Conservation (phyloP, 2,888 invertebrate species). For the Eilema griseolum region DNA sequence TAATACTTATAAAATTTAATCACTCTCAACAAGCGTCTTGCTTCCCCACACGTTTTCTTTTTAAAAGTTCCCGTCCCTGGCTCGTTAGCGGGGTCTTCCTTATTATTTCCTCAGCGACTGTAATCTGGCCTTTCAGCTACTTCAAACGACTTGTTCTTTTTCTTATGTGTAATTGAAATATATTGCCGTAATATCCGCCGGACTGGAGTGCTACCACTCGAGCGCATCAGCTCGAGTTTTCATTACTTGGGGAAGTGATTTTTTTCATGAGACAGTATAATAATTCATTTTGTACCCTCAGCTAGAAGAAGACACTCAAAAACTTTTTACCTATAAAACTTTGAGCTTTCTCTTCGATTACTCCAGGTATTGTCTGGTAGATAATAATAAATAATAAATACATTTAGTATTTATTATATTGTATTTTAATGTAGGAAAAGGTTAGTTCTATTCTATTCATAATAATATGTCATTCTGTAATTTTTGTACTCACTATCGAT, state of each 20-base stretch:
- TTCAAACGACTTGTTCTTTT: conserved; percentile 87
- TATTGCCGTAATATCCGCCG: conserved; percentile 86
- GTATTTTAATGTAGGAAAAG: no score
- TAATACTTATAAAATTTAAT: conserved; percentile 66
- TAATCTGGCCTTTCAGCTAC: conserved; percentile 86
- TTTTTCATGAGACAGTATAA: conserved; percentile 83
- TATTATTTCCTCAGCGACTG: conserved; percentile 83
- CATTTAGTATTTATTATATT: no score
- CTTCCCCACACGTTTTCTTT: conserved; percentile 75
- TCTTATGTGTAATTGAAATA: conserved; percentile 87
- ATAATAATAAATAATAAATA: conserved; percentile 7
- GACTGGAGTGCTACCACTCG: conserved; percentile 80
- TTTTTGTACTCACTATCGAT: not conserved
- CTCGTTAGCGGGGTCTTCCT: conserved; percentile 82
- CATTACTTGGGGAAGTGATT: conserved; percentile 84
- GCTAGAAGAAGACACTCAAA: conserved; percentile 66
- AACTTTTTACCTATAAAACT: conserved; percentile 70
- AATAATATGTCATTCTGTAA: not conserved
- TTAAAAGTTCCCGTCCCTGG: conserved; percentile 74
- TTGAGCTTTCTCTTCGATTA: conserved; percentile 55
- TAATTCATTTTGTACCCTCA: conserved; percentile 82
- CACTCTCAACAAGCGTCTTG: conserved; percentile 64
- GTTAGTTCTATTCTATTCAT: no score
- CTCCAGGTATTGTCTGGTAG: conserved; percentile 38
- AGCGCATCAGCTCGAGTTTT: conserved; percentile 85